Evolutionary conservation across 1,140 invertebrate species (phyloP), one percentile per base, ranked within the genome.

Genomic region (Drosophila suzukii): DNA sequence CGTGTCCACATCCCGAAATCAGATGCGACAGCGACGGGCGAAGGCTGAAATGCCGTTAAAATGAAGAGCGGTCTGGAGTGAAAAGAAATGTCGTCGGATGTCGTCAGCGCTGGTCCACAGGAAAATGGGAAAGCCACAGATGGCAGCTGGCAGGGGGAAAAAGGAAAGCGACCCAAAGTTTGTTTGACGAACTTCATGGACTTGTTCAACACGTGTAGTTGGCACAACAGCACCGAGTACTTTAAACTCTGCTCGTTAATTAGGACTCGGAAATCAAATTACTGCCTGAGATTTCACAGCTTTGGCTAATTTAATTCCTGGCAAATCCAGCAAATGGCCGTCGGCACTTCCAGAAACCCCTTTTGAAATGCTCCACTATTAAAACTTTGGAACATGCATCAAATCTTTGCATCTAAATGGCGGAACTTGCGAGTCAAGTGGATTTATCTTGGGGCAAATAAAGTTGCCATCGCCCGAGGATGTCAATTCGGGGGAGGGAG

Each of bases 141-240:
- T 75, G 46, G 43, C 47, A 68, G 30, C 43, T 72, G 63, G 27
- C 54, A 20, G 55, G 12, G n/a, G 24, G 4, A 17, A 36, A 15
- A 51, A 27, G 27, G 36, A 6, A 10, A 6, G 30, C 7, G 6
- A 10, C 30, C 17, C 43, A 75, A 51, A 63, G 61, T 78, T 78
- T 54, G 32, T 20, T 20, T 66, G 79, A 56, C 59, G 67, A 74
- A 76, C 62, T 85, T 85, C 78, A 84, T 81, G 60, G 81, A 85
- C 81, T 84, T 84, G 81, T 85, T 84, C 13, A 77, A 85, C 81
- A 81, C 68, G 77, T 84, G 81, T 85, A 77, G 74, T 66, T 81
- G 59, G 66, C 66, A 57, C 67, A 71, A 39, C 67, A 65, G 66
- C 24, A 30, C 17, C 27, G 27, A 24, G 43, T 76, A 61, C 61